Percentiles rank a stretch among this genome's conserved stretches.
Conservation (phyloP, 64 coral and sea anemone species). For the Pachyseris speciosa region DNA sequence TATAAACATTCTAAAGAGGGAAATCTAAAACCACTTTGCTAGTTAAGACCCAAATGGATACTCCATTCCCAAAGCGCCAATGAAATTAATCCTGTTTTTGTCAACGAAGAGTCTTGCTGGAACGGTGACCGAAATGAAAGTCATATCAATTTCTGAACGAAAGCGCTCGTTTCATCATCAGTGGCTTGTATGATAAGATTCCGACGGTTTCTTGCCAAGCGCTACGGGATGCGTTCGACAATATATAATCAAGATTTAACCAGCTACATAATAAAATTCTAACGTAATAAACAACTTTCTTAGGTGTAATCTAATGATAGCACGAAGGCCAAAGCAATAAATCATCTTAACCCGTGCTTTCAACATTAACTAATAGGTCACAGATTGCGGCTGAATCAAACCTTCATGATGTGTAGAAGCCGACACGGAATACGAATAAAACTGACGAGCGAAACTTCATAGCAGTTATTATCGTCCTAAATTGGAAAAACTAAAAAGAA, state of each 20-base stretch:
- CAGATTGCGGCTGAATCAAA: slow-evolving; percentile 1
- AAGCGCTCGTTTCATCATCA: not conserved
- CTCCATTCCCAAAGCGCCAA: not conserved
- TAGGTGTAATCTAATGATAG: slow-evolving; percentile 1
- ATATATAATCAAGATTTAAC: not conserved
- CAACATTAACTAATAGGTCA: slow-evolving; percentile 31
- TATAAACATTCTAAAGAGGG: slow-evolving; percentile 12
- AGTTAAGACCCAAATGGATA: not conserved
- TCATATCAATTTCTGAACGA: not conserved
- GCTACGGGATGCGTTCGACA: not conserved
- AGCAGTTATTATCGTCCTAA: not conserved
- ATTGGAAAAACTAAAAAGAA: not conserved
- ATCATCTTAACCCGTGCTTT: slow-evolving; percentile 39
- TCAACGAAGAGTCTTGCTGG: not conserved
- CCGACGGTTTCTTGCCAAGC: not conserved
- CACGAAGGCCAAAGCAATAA: slow-evolving; percentile 32
- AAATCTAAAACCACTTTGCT: slow-evolving; percentile 22
- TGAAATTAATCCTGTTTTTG: slow-evolving; percentile 1
- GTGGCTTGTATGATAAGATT: not conserved
- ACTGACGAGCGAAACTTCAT: not conserved
- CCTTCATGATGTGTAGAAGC: not conserved
- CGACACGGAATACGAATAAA: not conserved
- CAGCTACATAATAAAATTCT: not conserved
- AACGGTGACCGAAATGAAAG: not conserved
- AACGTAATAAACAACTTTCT: not conserved